These are phyloP conservation scores for Anseranas semipalmata DNA, from an alignment of 2,113 vertebrate species.

Conservation along the genomic window DNA sequence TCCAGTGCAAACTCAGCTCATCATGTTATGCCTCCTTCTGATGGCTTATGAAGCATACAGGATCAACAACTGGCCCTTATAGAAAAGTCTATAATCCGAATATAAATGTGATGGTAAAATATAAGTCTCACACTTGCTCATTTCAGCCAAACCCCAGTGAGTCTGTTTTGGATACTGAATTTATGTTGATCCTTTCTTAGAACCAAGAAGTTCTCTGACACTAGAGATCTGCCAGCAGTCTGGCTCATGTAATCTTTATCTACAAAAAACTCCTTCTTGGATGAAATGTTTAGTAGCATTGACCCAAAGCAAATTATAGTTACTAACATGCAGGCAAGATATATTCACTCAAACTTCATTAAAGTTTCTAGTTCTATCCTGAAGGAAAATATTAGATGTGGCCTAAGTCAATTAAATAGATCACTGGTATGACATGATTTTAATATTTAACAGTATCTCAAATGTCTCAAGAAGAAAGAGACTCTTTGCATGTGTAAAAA, in stretches of 20 bases:
- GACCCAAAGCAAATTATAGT: conserved; percentile 16
- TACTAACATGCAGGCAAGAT: background rate
- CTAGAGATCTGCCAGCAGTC: background rate
- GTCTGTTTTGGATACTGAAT: background rate
- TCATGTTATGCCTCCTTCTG: background rate
- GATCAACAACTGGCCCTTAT: background rate
- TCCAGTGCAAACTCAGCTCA: background rate
- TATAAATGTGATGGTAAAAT: background rate
- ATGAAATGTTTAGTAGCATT: background rate
- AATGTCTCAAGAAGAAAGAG: conserved; percentile 50
- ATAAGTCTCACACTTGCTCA: background rate
- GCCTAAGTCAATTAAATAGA: conserved; percentile 56
- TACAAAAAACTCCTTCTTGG: background rate
- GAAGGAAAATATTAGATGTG: conserved; percentile 24
- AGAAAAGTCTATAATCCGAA: background rate
- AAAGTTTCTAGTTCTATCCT: conserved; percentile 14
- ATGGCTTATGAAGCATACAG: background rate
- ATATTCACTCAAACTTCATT: conserved; percentile 40
- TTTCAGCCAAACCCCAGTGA: background rate
- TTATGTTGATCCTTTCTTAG: background rate
- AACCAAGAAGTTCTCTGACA: background rate
- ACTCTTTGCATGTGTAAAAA: conserved; percentile 22
- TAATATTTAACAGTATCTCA: conserved; percentile 51
- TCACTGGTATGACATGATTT: conserved; percentile 37
- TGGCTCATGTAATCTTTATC: background rate